A percentile compares a stretch with the other conserved stretches of the same genome.
Conservation (phyloP, 2,888 invertebrate genomes). For the Papilio demoleus region DNA sequence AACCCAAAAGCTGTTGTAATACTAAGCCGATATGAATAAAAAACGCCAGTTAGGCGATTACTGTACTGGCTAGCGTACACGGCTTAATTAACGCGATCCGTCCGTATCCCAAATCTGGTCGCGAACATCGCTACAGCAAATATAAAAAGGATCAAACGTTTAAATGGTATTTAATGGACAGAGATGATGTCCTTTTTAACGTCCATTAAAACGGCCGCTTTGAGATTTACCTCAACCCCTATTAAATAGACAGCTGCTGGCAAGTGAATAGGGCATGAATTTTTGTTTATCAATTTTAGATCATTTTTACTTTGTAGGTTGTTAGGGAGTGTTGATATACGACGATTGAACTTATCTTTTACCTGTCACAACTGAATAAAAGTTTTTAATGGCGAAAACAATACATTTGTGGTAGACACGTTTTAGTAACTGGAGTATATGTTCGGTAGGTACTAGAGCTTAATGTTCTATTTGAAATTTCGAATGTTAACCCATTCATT, state of each 20-base stretch:
- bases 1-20: not conserved
- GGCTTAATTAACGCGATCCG: constrained; percentile 70
- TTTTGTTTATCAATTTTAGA: constrained; percentile 53
- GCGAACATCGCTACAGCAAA: constrained; percentile 75
- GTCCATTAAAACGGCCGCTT: constrained; percentile 80
- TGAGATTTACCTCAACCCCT: constrained; percentile 71
- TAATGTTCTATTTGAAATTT: too few relatives aligned
- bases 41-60: constrained; percentile 9
- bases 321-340: not conserved
- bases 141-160: constrained; percentile 83
- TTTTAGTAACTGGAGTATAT: too few relatives aligned
- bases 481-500: too few relatives aligned
- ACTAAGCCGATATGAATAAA: not conserved
- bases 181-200: constrained; percentile 79
- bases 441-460: too few relatives aligned
- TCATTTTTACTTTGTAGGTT: constrained; percentile 52
- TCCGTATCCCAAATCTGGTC: constrained; percentile 64
- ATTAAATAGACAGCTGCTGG: constrained; percentile 65
- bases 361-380: too few relatives aligned
- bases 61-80: constrained; percentile 30
- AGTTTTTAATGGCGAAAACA: too few relatives aligned
- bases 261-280: constrained; percentile 65
- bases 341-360: too few relatives aligned
- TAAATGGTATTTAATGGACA: constrained; percentile 83
- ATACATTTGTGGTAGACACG: too few relatives aligned